Evolutionary conservation across 2,888 invertebrate genomes (phyloP), one percentile per base, ranked within the genome.

Genomic region (Aricia artaxerxes): DNA sequence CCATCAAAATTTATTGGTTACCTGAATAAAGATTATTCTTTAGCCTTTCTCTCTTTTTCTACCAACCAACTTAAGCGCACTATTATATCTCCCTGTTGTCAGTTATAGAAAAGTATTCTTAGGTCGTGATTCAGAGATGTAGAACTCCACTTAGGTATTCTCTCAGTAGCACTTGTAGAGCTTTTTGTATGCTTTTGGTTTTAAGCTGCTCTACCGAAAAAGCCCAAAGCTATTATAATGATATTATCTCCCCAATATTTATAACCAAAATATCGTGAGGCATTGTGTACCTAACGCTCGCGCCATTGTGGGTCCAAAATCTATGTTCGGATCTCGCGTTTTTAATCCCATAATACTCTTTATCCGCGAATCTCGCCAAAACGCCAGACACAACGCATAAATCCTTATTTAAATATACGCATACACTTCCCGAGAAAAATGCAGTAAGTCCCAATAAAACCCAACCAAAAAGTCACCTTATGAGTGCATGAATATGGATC

Each of bases 371-470:
- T 92, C 93, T 93, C 91, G 92, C 93, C 92, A 92, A 93, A 93
- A 93, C 88, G 88, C 91, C 93, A 93, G 94, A 93, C 93, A 90
- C 90, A 90, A 90, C 90, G 90, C 93, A 93, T 94, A 94, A 94
- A 94, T 94, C 93, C 92, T 92, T 93, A 93, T 94, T 94, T 93
- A 93, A 93, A 94, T 94, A 92, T 94, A 92, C 91, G 89, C 86
- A 87, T 85, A 82, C 82, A 81, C 81, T 81, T 81, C 81, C 79
- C 82, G 85, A 85, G 57, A 38, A 72, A 75, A 49, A 77, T n/a
- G 60, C 53, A 16, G 5, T 16, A 69, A 81, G 76, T 69, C 75
- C 35, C 77, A 78, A n/a, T 9, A 40, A 16, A 78, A 0, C n/a
- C 1, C 83, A 86, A 79, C 49, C 72, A 24, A 88, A 87, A 84